Evolutionary conservation across 2,113 vertebrate species (phyloP), one percentile per base, ranked within the genome.

Genomic region (Ictidomys tridecemlineatus): DNA sequence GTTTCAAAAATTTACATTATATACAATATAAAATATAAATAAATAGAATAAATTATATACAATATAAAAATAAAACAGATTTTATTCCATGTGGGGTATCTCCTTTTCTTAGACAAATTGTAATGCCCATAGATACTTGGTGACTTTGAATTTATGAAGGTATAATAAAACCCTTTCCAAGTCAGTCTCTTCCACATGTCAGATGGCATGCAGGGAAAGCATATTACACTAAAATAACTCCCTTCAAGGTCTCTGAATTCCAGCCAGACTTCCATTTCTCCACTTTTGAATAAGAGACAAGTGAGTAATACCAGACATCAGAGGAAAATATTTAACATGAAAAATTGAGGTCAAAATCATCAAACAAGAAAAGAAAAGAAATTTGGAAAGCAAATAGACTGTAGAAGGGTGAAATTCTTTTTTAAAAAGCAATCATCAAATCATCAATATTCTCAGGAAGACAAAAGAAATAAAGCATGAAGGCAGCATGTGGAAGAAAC

Each of bases 1-100:
- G 20, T 28, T 94, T 93, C 53, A 86, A 74, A 89, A 89, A 32
- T 69, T 69, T 45, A 91, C 22, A 53, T 58, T 85, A 37, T 85
- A 53, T 6, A 61, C 53, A 91, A 85, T 77, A 51, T 45, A 45
- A 45, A 45, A 45, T 45, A 45, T 45, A 45, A 45, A 45, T 45
- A 45, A 45, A 45, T 45, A 8, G 8, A 45, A 45, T 45, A 45
- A 45, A 45, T 45, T 45, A 45, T 45, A 45, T 45, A 45, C 8
- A 45, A 45, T 45, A 45, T 37, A 74, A 86, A 69, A 86, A 73
- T 83, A 53, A 53, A 53, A 79, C 1, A n/a, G 79, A 16, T 26
- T 89, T 87, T 85, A 92, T 89, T 53, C n/a, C 51, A n/a, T 70
- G 11, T 63, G 4, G 5, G 17, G 73, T 72, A 45, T 45, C 39